phyloP scores from a whole-genome alignment of 1,140 invertebrate genomes.

The Hycleus cichorii region DNA sequence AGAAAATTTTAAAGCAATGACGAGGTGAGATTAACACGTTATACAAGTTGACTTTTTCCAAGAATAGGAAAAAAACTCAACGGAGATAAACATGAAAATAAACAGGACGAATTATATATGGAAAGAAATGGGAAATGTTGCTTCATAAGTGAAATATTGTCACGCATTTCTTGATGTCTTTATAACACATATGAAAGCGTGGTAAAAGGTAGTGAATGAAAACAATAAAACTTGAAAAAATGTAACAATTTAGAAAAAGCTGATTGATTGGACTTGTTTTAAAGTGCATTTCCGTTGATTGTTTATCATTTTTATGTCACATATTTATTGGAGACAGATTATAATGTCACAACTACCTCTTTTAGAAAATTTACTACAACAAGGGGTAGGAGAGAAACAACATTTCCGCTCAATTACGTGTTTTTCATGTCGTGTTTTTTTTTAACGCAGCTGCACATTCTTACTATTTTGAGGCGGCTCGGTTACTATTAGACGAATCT shows the following conservation, averaged over 20 bases:
- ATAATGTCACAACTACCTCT: too few relatives aligned
- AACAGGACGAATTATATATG: too few relatives aligned
- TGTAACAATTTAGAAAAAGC: slow-evolving; percentile 3
- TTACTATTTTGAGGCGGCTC: too few relatives aligned
- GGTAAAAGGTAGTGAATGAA: background rate
- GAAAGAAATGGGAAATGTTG: background rate
- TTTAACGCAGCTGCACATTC: too few relatives aligned
- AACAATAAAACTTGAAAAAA: slow-evolving; percentile 4
- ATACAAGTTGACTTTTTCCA: slow-evolving; percentile 7
- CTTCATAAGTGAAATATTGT: slow-evolving; percentile 23
- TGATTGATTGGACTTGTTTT: slow-evolving; percentile 22
- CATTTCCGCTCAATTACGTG: too few relatives aligned
- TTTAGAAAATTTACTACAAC: too few relatives aligned
- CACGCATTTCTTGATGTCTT: slow-evolving; percentile 20
- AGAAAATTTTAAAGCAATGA: too few relatives aligned
- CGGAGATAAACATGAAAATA: background rate
- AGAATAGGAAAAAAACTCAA: background rate
- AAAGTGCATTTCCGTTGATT: slow-evolving; percentile 14
- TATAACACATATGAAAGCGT: slow-evolving; percentile 13
- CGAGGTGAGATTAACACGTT: slow-evolving; percentile 17
- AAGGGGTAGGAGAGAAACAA: too few relatives aligned
- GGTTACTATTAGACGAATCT: too few relatives aligned
- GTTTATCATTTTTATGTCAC: slow-evolving; percentile 16
- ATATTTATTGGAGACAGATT: background rate
- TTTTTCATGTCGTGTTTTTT: too few relatives aligned